Conservation (phyloP, 2,888 invertebrate species). For the Orthosia incerta region DNA sequence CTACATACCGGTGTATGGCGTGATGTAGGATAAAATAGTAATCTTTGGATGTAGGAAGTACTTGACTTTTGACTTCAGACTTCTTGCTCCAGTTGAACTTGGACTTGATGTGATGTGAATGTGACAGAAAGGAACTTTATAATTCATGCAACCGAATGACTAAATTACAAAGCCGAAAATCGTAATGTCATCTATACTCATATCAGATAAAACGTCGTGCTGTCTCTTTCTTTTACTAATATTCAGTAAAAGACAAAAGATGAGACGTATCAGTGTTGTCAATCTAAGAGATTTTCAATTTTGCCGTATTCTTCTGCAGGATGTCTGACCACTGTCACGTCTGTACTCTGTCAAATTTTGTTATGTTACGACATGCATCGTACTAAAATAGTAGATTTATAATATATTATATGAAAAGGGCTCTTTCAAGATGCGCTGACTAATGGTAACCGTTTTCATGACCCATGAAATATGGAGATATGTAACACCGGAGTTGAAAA, state of each 20-base stretch:
- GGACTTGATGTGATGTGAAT: not conserved
- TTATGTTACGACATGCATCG: not conserved
- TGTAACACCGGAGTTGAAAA: too few species aligned
- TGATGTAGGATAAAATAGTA: too few species aligned
- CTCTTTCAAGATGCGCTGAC: not conserved
- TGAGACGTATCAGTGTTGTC: not conserved
- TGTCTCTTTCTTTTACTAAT: slow-evolving; percentile 6
- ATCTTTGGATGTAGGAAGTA: too few species aligned
- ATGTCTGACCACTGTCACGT: slow-evolving; percentile 31
- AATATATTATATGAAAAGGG: not conserved
- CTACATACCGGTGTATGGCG: slow-evolving; percentile 31
- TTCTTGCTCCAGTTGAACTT: not conserved
- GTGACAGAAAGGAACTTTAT: not conserved
- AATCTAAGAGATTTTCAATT: slow-evolving; percentile 13
- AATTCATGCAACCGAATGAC: not conserved
- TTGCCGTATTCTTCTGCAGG: not conserved
- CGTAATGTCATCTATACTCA: not conserved
- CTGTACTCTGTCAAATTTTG: slow-evolving; percentile 1
- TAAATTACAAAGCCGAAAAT: not conserved
- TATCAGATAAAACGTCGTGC: not conserved
- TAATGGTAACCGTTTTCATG: not conserved
- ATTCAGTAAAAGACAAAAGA: slow-evolving; percentile 9
- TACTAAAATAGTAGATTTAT: slow-evolving; percentile 25
- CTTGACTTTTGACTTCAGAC: too few species aligned
- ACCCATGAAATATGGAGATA: too few species aligned